Percentiles rank a stretch among this genome's conserved stretches.
phyloP scores from a whole-genome alignment of 1,140 invertebrate species.

The Bombyx mori region DNA sequence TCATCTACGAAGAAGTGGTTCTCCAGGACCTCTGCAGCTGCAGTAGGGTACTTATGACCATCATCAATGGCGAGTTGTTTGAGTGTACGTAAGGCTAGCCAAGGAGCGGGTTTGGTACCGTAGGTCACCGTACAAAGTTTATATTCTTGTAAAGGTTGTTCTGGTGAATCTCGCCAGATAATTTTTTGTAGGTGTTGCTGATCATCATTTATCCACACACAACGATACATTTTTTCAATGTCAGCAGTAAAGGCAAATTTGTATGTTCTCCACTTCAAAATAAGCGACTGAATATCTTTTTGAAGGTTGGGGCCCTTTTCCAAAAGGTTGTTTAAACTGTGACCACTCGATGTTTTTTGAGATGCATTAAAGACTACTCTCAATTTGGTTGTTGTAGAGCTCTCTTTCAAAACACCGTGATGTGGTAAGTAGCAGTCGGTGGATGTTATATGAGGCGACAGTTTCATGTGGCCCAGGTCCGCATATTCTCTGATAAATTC shows the following conservation, averaged over 20 bases:
- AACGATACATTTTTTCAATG: slow-evolving; percentile 35
- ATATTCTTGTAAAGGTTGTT: not conserved
- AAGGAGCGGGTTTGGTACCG: not conserved
- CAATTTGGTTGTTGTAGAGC: slow-evolving; percentile 32
- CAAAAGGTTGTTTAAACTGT: slow-evolving; percentile 48
- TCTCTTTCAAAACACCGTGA: slow-evolving; percentile 8
- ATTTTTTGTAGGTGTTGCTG: not conserved
- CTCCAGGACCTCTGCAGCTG: slow-evolving; percentile 6
- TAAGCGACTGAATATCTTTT: slow-evolving; percentile 23
- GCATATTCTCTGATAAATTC: slow-evolving; percentile 6
- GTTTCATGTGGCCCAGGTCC: slow-evolving; percentile 6
- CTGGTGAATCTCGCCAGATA: not conserved
- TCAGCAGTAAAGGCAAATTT: slow-evolving; percentile 23
- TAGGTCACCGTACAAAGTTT: not conserved
- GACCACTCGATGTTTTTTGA: slow-evolving; percentile 24
- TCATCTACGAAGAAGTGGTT: slow-evolving; percentile 15
- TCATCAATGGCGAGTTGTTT: slow-evolving; percentile 12
- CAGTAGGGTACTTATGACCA: slow-evolving; percentile 6
- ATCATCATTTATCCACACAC: slow-evolving; percentile 9
- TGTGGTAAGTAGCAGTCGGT: slow-evolving; percentile 12
- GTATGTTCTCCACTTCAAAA: slow-evolving; percentile 29
- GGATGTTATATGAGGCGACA: not conserved
- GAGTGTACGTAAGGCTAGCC: not conserved
- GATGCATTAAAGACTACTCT: slow-evolving; percentile 57
- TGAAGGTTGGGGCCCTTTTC: slow-evolving; percentile 46